phyloP scores from a whole-genome alignment of 2,113 vertebrate species.

The Corydoras sp. region DNA sequence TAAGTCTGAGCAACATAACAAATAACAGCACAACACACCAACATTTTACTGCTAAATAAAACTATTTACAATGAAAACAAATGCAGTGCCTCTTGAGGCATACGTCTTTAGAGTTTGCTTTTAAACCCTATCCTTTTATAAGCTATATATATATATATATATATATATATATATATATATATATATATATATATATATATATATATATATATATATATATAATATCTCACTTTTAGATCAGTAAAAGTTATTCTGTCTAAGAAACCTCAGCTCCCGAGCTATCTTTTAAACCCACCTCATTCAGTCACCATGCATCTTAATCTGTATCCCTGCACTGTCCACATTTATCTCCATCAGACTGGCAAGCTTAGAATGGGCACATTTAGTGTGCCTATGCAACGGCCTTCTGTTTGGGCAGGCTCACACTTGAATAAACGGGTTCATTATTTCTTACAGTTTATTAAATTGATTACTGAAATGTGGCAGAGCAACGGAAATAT shows the following conservation, averaged over 20 bases:
- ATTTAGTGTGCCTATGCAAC: constrained; percentile 6
- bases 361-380: constrained; percentile 11
- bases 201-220: background rate
- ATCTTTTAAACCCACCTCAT: constrained; percentile 30
- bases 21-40: background rate
- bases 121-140: background rate
- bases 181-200: too few species aligned
- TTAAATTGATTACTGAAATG: constrained; percentile 6
- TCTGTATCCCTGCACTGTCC: constrained; percentile 42
- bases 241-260: background rate
- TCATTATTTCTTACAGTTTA: background rate
- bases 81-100: background rate
- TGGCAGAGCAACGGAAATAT: background rate
- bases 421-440: background rate
- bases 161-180: too few species aligned
- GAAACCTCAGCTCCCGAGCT: constrained; percentile 1
- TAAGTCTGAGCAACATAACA: constrained; percentile 57
- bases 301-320: constrained; percentile 44
- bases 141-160: too few species aligned
- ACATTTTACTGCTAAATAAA: background rate
- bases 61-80: constrained; percentile 11
- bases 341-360: constrained; percentile 36
- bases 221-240: constrained; percentile 4
- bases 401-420: background rate
- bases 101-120: background rate